Percentiles rank a stretch among this genome's conserved stretches.
Conservation (phyloP, 2,888 invertebrate genomes). For the Helicoverpa assulta region DNA sequence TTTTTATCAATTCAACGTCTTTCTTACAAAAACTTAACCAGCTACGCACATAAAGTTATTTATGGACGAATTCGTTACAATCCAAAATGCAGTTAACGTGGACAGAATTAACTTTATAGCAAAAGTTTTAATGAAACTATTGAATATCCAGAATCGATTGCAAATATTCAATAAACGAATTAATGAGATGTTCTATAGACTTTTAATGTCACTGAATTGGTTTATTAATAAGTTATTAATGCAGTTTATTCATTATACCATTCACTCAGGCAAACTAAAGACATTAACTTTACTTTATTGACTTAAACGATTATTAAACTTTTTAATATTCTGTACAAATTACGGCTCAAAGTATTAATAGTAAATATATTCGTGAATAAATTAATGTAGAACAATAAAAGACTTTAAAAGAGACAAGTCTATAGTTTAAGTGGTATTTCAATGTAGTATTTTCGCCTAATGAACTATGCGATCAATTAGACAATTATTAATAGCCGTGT, state of each 20-base stretch:
- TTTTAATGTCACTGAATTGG: neutral
- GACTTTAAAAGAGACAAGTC: constrained; percentile 23
- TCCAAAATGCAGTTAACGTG: neutral
- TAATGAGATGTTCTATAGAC: constrained; percentile 4
- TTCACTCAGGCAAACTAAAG: neutral
- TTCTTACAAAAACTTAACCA: neutral
- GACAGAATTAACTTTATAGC: constrained; percentile 8
- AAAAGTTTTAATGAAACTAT: constrained; percentile 5
- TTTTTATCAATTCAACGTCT: too few species aligned
- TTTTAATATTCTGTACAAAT: constrained; percentile 13
- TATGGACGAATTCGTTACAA: neutral
- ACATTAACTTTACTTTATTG: neutral
- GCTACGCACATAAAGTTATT: neutral
- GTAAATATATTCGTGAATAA: constrained; percentile 5
- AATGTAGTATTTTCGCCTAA: constrained; percentile 66
- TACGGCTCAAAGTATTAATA: constrained; percentile 2
- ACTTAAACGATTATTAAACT: neutral
- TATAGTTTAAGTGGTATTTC: constrained; percentile 27
- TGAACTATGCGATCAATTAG: constrained; percentile 73
- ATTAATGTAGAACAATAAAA: constrained; percentile 4
- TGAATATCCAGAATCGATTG: neutral
- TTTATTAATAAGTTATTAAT: neutral
- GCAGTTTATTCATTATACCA: neutral
- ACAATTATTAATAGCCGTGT: constrained; percentile 67
- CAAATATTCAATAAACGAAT: constrained; percentile 18